Evolutionary conservation across 2,888 invertebrate genomes (phyloP), one percentile per base, ranked within the genome.

Genomic region (Phalera bucephala): DNA sequence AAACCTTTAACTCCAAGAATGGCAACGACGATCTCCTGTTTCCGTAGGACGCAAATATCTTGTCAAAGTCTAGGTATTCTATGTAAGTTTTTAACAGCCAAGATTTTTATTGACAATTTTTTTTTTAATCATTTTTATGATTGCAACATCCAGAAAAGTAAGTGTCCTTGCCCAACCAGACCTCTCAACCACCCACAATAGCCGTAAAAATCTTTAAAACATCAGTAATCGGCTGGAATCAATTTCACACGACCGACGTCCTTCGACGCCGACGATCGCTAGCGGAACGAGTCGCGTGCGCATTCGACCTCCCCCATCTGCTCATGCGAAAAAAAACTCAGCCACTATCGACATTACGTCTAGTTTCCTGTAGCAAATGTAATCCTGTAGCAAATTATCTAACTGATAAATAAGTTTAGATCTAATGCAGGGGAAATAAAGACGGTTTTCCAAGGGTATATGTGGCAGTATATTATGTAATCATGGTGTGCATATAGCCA

Each of bases 261-360:
- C 79, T 77, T 79, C 75, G 49, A 47, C 44, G 41, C 40, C 42
- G 58, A 56, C 63, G 48, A n/a, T 49, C 53, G 47, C 54, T 50
- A 65, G 58, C 71, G 75, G 67, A 76, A 80, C 80, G 71, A 42
- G 61, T 78, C 68, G 80, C 79, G 80, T 77, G 79, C 64, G 58
- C 45, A 49, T 30, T 32, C 36, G 50, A 51, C 57, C 53, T 52
- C 47, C 41, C 40, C 21, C 22, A 31, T 32, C 28, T 2, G 7
- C 21, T 30, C 21, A 31, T 27, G 25, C 12, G 25, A 25, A 25
- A 31, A 33, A 13, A 51, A 51, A 50, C 45, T 41, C 45, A 43
- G 52, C 36, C 27, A 3, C 11, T 6, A 26, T 33, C 8, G 1
- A 0, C 11, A 43, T 43, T 45, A 57, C 36, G 32, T 41, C 7